Evolutionary conservation across 2,888 invertebrate species (phyloP).

Genomic region (Metacarcinus magister): DNA sequence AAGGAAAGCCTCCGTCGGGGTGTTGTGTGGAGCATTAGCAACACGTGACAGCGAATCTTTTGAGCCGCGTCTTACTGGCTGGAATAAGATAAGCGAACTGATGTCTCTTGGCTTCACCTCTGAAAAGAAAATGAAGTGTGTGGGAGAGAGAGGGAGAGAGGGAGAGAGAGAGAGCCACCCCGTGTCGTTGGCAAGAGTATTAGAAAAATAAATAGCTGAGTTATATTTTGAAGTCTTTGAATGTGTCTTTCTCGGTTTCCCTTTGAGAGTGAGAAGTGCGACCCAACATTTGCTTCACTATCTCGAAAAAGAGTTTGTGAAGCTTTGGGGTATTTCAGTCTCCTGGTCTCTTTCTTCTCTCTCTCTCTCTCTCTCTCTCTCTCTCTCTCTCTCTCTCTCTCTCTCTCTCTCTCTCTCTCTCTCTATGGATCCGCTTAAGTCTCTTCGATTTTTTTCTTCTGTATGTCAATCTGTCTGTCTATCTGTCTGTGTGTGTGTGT

Average conservation of each 20-base stretch:
- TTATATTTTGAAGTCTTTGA: background rate
- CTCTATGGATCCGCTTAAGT: background rate
- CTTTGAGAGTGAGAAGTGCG: background rate
- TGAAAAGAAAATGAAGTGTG: background rate
- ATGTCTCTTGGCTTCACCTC: background rate
- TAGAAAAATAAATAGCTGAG: background rate
- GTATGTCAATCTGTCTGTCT: background rate
- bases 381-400: conserved; percentile 2
- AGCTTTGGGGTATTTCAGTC: background rate
- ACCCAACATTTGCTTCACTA: background rate
- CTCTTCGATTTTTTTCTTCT: background rate
- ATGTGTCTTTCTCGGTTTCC: too few relatives aligned
- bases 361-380: background rate
- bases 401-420: background rate
- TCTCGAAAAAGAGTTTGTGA: background rate
- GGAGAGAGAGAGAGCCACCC: background rate
- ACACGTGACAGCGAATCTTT: too few relatives aligned
- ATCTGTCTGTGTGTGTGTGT: background rate
- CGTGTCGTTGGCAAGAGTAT: too few relatives aligned
- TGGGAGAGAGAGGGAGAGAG: conserved; percentile 32
- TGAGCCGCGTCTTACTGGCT: too few relatives aligned
- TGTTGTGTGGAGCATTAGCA: too few relatives aligned
- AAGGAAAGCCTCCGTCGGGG: background rate
- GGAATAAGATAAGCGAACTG: too few relatives aligned
- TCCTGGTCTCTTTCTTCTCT: too few relatives aligned